Evolutionary conservation across 2,113 vertebrate species (phyloP).

Genomic region (Accipiter cooperii): DNA sequence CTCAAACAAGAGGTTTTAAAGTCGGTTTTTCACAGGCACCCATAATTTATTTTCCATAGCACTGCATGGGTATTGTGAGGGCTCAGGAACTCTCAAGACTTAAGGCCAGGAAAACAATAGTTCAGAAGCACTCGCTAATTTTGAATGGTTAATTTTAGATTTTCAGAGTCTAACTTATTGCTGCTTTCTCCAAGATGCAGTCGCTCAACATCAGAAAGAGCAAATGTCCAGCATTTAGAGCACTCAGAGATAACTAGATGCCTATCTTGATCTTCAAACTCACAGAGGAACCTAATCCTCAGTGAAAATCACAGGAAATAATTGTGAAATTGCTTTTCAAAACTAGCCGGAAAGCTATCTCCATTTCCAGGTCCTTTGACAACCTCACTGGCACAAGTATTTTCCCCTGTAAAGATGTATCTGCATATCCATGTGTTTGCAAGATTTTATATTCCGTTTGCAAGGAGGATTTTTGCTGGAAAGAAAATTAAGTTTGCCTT

Average conservation of each 20-base stretch:
- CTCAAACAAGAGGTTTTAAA: not conserved
- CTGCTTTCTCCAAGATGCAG: not conserved
- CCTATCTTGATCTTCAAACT: not conserved
- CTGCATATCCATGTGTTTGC: not conserved
- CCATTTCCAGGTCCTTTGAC: not conserved
- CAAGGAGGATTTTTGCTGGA: not conserved
- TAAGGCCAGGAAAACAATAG: not conserved
- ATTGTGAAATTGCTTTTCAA: not conserved
- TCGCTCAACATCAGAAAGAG: not conserved
- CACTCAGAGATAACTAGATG: not conserved
- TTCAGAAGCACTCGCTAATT: not conserved
- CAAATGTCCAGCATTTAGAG: not conserved
- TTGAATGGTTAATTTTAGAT: not conserved
- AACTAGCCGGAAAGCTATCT: not conserved
- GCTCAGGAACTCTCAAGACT: not conserved
- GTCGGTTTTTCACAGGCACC: not conserved
- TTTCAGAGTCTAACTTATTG: not conserved
- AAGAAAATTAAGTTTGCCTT: not conserved
- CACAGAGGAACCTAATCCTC: not conserved
- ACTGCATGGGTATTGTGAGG: not conserved
- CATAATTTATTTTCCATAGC: not conserved
- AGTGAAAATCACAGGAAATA: not conserved
- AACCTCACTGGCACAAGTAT: not conserved
- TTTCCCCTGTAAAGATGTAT: not conserved
- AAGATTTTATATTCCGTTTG: not conserved